phyloP scores from a whole-genome alignment of 2,797 vertebrate genomes.

The Halcyon leucocephala region DNA sequence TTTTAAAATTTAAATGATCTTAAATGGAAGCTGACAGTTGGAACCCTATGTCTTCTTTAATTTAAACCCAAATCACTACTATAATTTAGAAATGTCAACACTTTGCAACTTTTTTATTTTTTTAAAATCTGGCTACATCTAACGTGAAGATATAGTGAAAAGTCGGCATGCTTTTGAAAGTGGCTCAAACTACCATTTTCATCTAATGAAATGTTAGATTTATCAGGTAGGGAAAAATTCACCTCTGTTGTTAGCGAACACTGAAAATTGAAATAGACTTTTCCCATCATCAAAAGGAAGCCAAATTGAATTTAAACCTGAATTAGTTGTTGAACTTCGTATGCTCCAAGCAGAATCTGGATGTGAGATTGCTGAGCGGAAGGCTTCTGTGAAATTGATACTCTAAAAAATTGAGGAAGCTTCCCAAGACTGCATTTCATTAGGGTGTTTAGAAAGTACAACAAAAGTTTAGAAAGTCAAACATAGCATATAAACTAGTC shows the following conservation, averaged over 20 bases:
- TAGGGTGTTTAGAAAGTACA: not conserved
- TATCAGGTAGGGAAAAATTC: not conserved
- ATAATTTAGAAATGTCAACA: not conserved
- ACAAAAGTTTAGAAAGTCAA: constrained; percentile 42
- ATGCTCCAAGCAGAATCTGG: not conserved
- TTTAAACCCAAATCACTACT: not conserved
- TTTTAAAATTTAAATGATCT: not conserved
- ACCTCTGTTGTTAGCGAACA: not conserved
- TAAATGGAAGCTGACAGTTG: not conserved
- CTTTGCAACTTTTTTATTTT: not conserved
- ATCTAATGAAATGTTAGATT: not conserved
- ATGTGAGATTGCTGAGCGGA: not conserved
- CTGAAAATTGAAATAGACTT: not conserved
- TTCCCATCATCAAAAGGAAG: not conserved
- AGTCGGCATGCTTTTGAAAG: not conserved
- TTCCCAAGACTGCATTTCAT: not conserved
- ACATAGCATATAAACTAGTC: not conserved
- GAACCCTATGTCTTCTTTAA: not conserved
- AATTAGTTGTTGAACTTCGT: not conserved
- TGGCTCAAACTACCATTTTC: not conserved
- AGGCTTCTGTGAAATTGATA: not conserved
- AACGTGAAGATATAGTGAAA: not conserved
- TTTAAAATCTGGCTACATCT: not conserved
- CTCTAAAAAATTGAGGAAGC: not conserved
- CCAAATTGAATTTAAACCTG: not conserved